Evolutionary conservation across 2,113 vertebrate species (phyloP), one percentile per base, ranked within the genome.

Genomic region (Corythoichthys haematopterus): DNA sequence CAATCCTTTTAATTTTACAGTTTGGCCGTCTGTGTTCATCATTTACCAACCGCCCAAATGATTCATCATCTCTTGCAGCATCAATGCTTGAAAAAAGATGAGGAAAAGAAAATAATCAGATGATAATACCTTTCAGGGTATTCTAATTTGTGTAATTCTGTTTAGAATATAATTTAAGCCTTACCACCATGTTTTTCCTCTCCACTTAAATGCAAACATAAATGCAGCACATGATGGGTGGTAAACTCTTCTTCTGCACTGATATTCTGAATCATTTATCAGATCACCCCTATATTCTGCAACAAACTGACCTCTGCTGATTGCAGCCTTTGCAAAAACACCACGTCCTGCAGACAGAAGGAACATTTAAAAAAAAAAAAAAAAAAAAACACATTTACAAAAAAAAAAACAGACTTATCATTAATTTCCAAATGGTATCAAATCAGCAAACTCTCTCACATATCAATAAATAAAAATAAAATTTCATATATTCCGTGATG

Each of bases 161-260:
- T 15, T 53, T 20, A 53, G 16, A 53, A 53, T 28, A 53, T 4
- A 64, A 7, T 15, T 35, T 15, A 9, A 59, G 11, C 50, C 66
- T 77, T 74, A 82, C 74, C 74, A 72, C 71, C 62, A 80, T 67
- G 57, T 64, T 72, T 79, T 82, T 36, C 68, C 62, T 64, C 37
- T 64, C 71, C 77, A 78, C 56, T 73, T 78, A 20, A 78, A 78
- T 10, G 14, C 60, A 76, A 83, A 80, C 46, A 78, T 59, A 73
- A 78, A 83, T 33, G 50, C 75, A 71, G 70, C 52, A 64, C 67
- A 74, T 45, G 62, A 58, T 35, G 48, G 3, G 13, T 83, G 61
- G 55, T 78, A 75, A 47, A n/a, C n/a, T n/a, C n/a, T n/a, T n/a
- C n/a, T n/a, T n/a, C n/a, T n/a, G n/a, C n/a, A n/a, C n/a, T n/a